phyloP scores from a whole-genome alignment of 2,797 vertebrate genomes.

The Cercopithecus mitis region DNA sequence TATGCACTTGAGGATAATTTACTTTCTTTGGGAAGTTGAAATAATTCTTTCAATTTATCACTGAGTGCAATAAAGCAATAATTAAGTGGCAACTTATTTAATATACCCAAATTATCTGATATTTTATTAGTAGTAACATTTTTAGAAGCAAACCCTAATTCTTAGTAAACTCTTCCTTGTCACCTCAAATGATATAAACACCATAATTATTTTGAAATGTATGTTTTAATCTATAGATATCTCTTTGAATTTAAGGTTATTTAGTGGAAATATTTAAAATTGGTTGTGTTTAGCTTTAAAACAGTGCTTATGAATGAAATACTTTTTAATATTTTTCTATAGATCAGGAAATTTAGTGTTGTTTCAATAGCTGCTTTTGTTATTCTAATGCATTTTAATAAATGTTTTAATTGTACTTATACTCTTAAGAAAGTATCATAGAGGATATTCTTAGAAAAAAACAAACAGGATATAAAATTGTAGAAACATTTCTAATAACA shows the following conservation, averaged over 20 bases:
- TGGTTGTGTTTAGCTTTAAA: background rate
- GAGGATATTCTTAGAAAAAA: background rate
- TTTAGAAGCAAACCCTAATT: background rate
- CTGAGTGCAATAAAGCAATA: background rate
- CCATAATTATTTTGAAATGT: background rate
- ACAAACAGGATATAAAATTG: background rate
- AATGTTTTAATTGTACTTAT: background rate
- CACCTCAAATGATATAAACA: background rate
- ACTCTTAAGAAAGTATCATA: background rate
- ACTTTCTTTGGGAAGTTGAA: background rate
- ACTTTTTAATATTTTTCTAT: background rate
- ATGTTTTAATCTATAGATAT: background rate
- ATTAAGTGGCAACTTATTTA: conserved; percentile 14
- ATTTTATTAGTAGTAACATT: conserved; percentile 6
- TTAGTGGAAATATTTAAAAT: background rate
- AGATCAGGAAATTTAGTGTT: background rate
- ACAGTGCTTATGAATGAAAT: background rate
- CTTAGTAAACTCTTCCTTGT: background rate
- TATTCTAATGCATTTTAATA: conserved; percentile 21
- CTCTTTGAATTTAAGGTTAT: background rate
- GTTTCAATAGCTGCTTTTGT: background rate
- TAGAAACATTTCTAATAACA: background rate
- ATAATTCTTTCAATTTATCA: conserved; percentile 34
- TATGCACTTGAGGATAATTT: background rate
- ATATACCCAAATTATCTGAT: background rate